Evolutionary conservation across 2,888 invertebrate genomes (phyloP).

Genomic region (Heliconius ethilla): DNA sequence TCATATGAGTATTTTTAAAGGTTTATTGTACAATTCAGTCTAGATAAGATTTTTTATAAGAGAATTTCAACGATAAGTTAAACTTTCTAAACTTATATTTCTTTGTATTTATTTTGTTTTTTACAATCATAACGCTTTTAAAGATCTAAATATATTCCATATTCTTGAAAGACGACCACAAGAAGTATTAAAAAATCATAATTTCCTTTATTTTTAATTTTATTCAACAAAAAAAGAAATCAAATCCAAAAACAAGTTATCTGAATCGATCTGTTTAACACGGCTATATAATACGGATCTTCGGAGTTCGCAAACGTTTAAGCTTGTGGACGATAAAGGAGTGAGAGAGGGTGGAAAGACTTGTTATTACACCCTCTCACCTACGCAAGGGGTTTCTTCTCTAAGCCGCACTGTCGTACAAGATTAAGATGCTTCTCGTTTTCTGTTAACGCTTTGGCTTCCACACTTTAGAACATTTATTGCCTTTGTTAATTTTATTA

Average conservation of each 20-base stretch:
- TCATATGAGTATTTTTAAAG: neutral
- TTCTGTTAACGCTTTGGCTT: conserved; percentile 71
- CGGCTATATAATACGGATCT: conserved; percentile 75
- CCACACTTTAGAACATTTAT: conserved; percentile 58
- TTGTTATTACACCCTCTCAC: conserved; percentile 81
- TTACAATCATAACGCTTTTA: neutral
- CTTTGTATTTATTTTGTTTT: neutral
- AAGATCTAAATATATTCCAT: neutral
- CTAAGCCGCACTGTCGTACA: conserved; percentile 70
- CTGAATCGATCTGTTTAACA: conserved; percentile 71
- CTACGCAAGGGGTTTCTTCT: conserved; percentile 74
- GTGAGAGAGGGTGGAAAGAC: conserved; percentile 61
- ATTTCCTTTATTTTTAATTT: neutral
- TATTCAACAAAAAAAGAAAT: neutral
- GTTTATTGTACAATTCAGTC: neutral
- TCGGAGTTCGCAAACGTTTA: conserved; percentile 71
- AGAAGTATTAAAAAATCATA: neutral
- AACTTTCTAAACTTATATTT: too few relatives aligned
- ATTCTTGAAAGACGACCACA: neutral
- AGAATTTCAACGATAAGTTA: too few relatives aligned
- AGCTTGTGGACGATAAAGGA: conserved; percentile 65
- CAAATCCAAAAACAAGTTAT: conserved; percentile 56
- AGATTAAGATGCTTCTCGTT: conserved; percentile 77
- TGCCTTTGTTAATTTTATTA: conserved; percentile 21
- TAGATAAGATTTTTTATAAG: neutral